Evolutionary conservation across 2,113 vertebrate genomes (phyloP).

Genomic region (Labrus mixtus): DNA sequence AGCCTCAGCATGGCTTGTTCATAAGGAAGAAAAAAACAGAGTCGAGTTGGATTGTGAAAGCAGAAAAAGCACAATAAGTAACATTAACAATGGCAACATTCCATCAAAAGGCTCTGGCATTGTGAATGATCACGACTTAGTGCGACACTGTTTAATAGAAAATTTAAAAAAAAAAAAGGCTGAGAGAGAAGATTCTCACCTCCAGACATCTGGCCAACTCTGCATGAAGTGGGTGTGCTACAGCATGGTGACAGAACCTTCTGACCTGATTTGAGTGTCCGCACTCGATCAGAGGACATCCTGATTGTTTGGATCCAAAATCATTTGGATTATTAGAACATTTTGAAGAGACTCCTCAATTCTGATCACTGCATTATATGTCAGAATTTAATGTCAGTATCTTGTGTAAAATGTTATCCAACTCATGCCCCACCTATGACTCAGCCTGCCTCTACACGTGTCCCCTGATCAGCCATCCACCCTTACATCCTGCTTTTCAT

Average conservation of each 20-base stretch:
- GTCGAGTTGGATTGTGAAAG: not conserved
- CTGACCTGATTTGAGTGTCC: not conserved
- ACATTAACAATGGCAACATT: not conserved
- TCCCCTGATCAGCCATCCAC: conserved; percentile 8
- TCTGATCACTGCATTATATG: too few relatives aligned
- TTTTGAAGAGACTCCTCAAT: too few relatives aligned
- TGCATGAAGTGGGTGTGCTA: not conserved
- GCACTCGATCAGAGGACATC: not conserved
- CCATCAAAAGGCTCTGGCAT: not conserved
- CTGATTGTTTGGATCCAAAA: too few relatives aligned
- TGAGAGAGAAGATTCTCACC: conserved; percentile 6
- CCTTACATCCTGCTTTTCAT: conserved; percentile 32
- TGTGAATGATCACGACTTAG: not conserved
- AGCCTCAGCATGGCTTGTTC: too few relatives aligned
- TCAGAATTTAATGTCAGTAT: not conserved
- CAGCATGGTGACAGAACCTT: too few relatives aligned
- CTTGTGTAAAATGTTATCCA: not conserved
- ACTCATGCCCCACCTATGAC: not conserved
- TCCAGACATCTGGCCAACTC: not conserved
- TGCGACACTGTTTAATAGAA: not conserved
- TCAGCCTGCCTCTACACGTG: not conserved
- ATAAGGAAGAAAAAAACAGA: too few relatives aligned
- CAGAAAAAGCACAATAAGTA: not conserved
- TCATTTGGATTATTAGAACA: too few relatives aligned
- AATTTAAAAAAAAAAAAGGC: not conserved